Evolutionary conservation across 2,797 vertebrate genomes (phyloP).

Genomic region (Sandelia bainsii): DNA sequence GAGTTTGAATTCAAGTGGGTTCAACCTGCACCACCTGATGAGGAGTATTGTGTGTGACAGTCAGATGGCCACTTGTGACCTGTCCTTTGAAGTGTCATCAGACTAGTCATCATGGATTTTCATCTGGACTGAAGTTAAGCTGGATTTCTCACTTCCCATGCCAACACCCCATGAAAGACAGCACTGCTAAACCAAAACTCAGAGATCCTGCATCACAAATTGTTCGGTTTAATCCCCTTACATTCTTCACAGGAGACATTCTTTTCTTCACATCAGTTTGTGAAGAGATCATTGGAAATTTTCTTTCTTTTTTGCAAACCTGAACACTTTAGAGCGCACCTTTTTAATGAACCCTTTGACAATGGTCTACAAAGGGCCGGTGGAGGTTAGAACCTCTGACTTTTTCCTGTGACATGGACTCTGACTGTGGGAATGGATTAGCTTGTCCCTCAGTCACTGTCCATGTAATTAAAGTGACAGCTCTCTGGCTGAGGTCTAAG

Average conservation of each 20-base stretch:
- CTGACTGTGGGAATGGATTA: conserved; percentile 78
- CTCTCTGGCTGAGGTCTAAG: conserved; percentile 66
- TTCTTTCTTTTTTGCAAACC: conserved; percentile 7
- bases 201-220: conserved; percentile 51
- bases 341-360: conserved; percentile 58
- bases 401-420: conserved; percentile 67
- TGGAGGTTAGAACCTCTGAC: conserved; percentile 64
- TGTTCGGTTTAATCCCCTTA: conserved; percentile 47
- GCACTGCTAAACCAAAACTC: conserved; percentile 51
- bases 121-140: conserved; percentile 65
- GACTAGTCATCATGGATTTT: conserved; percentile 69
- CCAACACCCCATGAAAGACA: conserved; percentile 55
- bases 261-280: conserved; percentile 30
- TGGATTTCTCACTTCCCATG: conserved; percentile 74
- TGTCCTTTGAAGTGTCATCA: conserved; percentile 73
- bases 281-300: conserved; percentile 30
- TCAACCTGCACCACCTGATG: conserved; percentile 42
- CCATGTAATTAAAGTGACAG: conserved; percentile 71
- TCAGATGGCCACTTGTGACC: conserved; percentile 69
- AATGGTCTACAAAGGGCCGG: conserved; percentile 43
- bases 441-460: conserved; percentile 58
- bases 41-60: conserved; percentile 60
- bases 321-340: conserved; percentile 26
- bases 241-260: conserved; percentile 37
- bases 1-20: conserved; percentile 21